Conservation (phyloP, 2,797 vertebrate genomes). For the Bradypus variegatus region DNA sequence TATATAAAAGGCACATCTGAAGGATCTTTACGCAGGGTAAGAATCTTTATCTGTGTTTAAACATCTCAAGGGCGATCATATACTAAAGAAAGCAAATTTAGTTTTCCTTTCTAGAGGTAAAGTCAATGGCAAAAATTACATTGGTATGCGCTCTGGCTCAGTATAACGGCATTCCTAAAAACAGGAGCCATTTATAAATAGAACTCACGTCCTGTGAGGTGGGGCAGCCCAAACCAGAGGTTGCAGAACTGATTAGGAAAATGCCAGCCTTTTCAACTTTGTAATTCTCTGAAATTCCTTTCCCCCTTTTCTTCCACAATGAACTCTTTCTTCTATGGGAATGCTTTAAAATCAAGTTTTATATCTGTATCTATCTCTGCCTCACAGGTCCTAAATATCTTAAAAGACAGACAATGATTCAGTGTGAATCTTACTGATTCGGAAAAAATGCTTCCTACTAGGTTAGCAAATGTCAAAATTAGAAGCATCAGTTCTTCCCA, state of each 20-base stretch:
- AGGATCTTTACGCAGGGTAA: neutral
- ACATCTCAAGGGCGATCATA: neutral
- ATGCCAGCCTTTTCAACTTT: neutral
- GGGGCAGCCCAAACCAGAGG: neutral
- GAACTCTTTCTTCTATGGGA: neutral
- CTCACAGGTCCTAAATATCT: neutral
- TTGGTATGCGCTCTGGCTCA: neutral
- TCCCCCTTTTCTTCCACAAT: neutral
- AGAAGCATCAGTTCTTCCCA: conserved; percentile 24
- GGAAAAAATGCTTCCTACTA: neutral
- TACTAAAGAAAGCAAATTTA: neutral
- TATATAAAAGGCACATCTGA: neutral
- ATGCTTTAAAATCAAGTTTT: neutral
- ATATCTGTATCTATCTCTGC: neutral
- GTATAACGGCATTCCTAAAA: neutral
- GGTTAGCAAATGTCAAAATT: neutral
- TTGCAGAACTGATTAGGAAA: neutral
- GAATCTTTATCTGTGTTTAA: neutral
- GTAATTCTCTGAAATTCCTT: neutral
- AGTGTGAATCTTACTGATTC: neutral
- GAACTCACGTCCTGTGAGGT: neutral
- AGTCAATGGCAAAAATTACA: neutral
- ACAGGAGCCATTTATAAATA: neutral
- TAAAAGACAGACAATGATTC: neutral
- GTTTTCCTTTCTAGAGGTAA: neutral